Evolutionary conservation across 2,797 vertebrate genomes (phyloP).

Genomic region (Pipistrellus kuhlii): DNA sequence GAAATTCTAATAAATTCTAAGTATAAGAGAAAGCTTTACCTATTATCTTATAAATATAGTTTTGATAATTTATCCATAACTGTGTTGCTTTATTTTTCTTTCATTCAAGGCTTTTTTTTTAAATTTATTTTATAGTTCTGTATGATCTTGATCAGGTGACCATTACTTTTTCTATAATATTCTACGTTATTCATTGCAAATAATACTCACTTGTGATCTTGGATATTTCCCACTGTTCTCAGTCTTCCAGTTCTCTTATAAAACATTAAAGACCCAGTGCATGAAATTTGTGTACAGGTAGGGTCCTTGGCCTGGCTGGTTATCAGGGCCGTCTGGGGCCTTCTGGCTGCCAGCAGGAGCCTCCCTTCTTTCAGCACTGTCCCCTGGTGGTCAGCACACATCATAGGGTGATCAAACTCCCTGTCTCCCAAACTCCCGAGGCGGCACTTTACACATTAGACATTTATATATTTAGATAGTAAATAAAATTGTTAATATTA

Average conservation of each 20-base stretch:
- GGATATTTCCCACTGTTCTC: not conserved
- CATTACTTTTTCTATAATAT: not conserved
- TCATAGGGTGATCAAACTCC: too few species aligned
- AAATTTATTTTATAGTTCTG: not conserved
- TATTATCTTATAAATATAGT: not conserved
- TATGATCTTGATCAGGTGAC: not conserved
- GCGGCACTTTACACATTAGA: too few species aligned
- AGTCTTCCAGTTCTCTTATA: not conserved
- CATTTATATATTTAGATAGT: too few species aligned
- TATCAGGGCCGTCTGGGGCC: too few species aligned
- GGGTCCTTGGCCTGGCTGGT: too few species aligned
- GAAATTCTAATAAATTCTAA: not conserved
- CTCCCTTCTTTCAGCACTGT: too few species aligned
- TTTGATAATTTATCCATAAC: not conserved
- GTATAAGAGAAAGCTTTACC: not conserved
- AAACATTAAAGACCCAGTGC: not conserved
- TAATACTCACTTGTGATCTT: not conserved
- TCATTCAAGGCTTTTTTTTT: not conserved
- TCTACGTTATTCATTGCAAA: not conserved
- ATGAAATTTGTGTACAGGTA: too few species aligned
- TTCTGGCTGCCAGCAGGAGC: too few species aligned
- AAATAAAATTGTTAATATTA: not conserved
- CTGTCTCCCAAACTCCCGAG: too few species aligned
- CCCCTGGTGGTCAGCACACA: too few species aligned
- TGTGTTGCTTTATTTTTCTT: conserved; percentile 22